Evolutionary conservation across 1,140 invertebrate species (phyloP), one percentile per base, ranked within the genome.

Genomic region (Melitaea cinxia): DNA sequence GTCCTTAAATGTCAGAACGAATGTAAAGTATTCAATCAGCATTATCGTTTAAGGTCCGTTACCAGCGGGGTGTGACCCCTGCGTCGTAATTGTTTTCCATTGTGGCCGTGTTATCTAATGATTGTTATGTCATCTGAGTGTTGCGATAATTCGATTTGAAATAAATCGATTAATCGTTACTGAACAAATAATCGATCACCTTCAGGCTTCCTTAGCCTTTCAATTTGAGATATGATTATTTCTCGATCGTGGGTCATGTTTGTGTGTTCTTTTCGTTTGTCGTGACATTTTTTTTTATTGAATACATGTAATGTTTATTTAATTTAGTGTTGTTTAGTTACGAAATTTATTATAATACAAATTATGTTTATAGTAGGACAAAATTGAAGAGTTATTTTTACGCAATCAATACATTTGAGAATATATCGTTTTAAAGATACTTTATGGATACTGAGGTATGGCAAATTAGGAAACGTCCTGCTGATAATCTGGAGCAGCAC

Each of bases 91-190:
- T 37, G 57, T 50, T 60, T 52, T 52, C 58, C 19, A 60, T 37
- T 50, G 19, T 50, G 37, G 35, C 30, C 26, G 19, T 52, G 50
- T 60, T 60, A 60, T 60, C 47, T 60, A 52, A 37, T 50, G 17
- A 60, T 60, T 60, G 47, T 60, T 60, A 60, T 60, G 57, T 60
- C 57, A 60, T 60, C 58, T 60, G 37, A 10, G 30, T 50, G 23
- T 26, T 37, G 9, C 39, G 39, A 42, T 42, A 39, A 61, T 37
- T 58, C 56, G 56, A 47, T 61, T 42, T 42, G 23, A 35, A 39
- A 24, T 39, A 5, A 52, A 37, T 62, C 35, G 57, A 53, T 62
- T 54, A 52, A n/a, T 37, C 35, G 54, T 26, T 14, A n/a, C 5
- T 15, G 14, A 23, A 35, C 52, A 54, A 54, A 30, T 37, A 56